Evolutionary conservation across 2,888 invertebrate genomes (phyloP).

Genomic region (Antheraea yamamai): DNA sequence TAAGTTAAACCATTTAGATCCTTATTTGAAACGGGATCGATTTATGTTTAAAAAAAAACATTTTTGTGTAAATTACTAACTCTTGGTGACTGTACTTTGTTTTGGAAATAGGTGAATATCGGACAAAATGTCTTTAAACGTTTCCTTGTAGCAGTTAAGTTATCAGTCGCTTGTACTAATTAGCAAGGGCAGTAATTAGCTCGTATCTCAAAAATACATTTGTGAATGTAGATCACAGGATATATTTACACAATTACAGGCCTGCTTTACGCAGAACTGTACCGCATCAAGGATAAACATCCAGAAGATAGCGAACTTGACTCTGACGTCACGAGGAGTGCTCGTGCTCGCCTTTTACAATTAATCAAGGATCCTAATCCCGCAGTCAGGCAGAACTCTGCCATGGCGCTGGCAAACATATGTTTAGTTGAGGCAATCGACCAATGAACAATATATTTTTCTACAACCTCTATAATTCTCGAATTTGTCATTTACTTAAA

Average conservation of each 20-base stretch:
- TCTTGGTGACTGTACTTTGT: no score
- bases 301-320: slow-evolving; percentile 59
- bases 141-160: no score
- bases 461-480: background rate
- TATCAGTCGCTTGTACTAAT: no score
- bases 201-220: no score
- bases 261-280: slow-evolving; percentile 65
- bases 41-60: no score
- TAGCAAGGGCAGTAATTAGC: no score
- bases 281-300: slow-evolving; percentile 55
- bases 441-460: slow-evolving; percentile 11
- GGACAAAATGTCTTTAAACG: no score
- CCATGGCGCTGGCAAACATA: slow-evolving; percentile 79
- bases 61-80: no score
- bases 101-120: no score
- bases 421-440: slow-evolving; percentile 52
- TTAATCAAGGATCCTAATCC: slow-evolving; percentile 81
- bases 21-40: no score
- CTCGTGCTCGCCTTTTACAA: slow-evolving; percentile 75
- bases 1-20: no score
- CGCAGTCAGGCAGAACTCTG: slow-evolving; percentile 80
- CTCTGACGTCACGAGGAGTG: slow-evolving; percentile 58
- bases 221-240: background rate
- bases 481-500: background rate
- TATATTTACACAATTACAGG: slow-evolving; percentile 41